Conservation (phyloP, 2,888 invertebrate species). For the Conchocele bisecta region DNA sequence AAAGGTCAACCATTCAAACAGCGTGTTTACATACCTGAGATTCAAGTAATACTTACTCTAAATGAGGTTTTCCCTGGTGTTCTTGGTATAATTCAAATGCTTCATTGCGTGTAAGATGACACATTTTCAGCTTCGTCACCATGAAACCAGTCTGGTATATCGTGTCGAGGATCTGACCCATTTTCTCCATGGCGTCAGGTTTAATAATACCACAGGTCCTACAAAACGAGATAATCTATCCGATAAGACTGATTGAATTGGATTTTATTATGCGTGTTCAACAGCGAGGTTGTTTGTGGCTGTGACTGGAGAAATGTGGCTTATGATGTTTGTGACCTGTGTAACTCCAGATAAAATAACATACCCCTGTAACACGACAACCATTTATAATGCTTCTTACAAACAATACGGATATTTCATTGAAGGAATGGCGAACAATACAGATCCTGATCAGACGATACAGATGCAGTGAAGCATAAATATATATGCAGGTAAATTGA, state of each 20-base stretch:
- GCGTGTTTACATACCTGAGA: too few species aligned
- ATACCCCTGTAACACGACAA: too few species aligned
- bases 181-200: conserved; percentile 87
- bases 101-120: conserved; percentile 87
- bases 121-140: conserved; percentile 89
- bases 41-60: conserved; percentile 80
- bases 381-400: too few species aligned
- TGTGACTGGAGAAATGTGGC: too few species aligned
- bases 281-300: too few species aligned
- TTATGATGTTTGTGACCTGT: too few species aligned
- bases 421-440: too few species aligned
- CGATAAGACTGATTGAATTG: background rate
- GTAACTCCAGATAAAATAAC: too few species aligned
- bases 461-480: background rate
- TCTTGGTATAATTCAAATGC: conserved; percentile 85
- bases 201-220: conserved; percentile 90
- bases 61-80: conserved; percentile 75
- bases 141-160: conserved; percentile 86
- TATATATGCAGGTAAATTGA: too few species aligned
- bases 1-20: too few species aligned
- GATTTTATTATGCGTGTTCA: background rate
- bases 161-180: conserved; percentile 89
- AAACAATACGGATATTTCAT: too few species aligned
- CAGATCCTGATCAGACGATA: too few species aligned
- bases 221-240: conserved; percentile 37